Conservation (phyloP, 64 coral and sea anemone species). For the Montipora cactus region DNA sequence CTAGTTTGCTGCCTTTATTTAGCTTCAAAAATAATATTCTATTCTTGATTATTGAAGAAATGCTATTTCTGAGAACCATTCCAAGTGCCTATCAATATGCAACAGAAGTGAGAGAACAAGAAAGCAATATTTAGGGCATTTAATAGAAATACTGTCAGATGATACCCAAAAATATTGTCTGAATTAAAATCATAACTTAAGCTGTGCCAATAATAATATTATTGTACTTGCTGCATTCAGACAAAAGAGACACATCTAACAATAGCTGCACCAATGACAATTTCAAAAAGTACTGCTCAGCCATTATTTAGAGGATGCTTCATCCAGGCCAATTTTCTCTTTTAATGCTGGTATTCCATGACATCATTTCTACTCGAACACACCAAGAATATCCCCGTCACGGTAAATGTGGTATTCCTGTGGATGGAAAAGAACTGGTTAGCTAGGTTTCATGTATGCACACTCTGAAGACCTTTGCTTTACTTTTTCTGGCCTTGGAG, state of each 20-base stretch:
- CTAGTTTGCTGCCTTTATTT: too few relatives aligned
- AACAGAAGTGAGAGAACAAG: too few relatives aligned
- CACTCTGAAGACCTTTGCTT: too few relatives aligned
- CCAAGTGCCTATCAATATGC: too few relatives aligned
- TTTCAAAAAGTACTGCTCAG: background rate
- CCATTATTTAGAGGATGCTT: background rate
- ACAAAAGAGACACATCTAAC: background rate
- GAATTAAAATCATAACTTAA: background rate
- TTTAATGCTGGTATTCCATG: background rate
- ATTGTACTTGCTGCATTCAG: background rate
- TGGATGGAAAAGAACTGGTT: background rate
- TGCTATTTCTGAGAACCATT: too few relatives aligned
- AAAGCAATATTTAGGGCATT: too few relatives aligned
- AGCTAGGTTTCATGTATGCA: too few relatives aligned
- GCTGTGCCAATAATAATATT: background rate
- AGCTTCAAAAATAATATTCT: too few relatives aligned
- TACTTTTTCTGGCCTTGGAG: too few relatives aligned
- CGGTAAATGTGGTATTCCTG: conserved; percentile 98
- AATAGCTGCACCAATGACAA: background rate
- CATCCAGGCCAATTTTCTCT: conserved; percentile 7
- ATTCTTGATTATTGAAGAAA: too few relatives aligned
- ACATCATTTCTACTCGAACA: conserved; percentile 65
- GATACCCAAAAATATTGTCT: background rate
- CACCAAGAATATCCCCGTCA: conserved; percentile 91
- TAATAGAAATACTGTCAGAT: too few relatives aligned